Conservation (phyloP, 2,888 invertebrate species). For the Trachelus iudaicus region DNA sequence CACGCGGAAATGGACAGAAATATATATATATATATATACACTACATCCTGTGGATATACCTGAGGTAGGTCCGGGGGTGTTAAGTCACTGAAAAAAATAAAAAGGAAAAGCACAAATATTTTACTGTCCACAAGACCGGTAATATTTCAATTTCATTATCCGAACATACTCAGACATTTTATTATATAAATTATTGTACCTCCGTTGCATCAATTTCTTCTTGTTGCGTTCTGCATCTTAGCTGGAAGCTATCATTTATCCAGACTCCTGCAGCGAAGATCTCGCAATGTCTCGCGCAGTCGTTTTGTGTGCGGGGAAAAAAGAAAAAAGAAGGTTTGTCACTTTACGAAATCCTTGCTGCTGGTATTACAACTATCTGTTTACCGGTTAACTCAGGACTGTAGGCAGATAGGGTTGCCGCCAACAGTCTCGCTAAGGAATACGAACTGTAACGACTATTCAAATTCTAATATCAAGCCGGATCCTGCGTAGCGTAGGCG, state of each 20-base stretch:
- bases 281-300: background rate
- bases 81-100: background rate
- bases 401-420: background rate
- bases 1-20: slow-evolving; percentile 41
- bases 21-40: background rate
- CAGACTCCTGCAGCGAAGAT: background rate
- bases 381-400: background rate
- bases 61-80: background rate
- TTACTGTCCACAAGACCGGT: background rate
- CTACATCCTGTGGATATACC: background rate
- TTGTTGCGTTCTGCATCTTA: background rate
- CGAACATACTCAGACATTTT: background rate
- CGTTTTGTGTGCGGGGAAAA: background rate
- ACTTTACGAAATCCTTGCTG: background rate
- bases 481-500: background rate
- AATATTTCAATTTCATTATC: background rate
- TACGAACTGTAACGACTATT: background rate
- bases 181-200: background rate
- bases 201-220: background rate
- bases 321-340: background rate
- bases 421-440: background rate
- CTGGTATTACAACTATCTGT: background rate
- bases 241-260: background rate
- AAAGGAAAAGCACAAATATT: background rate
- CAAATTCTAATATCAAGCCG: background rate